Evolutionary conservation across 2,797 vertebrate genomes (phyloP).

Genomic region (Choloepus didactylus): DNA sequence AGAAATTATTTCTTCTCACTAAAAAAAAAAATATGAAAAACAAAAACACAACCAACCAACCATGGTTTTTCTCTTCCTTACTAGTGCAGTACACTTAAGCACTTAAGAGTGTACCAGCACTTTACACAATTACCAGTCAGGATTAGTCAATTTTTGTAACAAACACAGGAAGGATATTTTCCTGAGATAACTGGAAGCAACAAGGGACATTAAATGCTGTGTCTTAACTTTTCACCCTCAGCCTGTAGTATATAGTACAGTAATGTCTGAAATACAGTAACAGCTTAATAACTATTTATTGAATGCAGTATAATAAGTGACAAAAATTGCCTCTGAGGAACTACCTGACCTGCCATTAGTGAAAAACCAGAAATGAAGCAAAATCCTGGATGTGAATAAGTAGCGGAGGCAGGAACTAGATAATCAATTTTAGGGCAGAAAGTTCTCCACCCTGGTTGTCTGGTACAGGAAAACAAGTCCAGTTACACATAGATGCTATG

Average conservation of each 20-base stretch:
- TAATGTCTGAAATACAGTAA: slow-evolving; percentile 43
- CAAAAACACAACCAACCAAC: too few relatives aligned
- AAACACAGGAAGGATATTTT: not conserved
- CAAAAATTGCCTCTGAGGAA: not conserved
- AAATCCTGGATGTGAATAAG: slow-evolving; percentile 33
- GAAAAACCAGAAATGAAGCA: slow-evolving; percentile 38
- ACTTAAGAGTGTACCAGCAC: not conserved
- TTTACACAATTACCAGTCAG: slow-evolving; percentile 33
- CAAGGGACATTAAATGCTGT: slow-evolving; percentile 7
- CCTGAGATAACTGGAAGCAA: slow-evolving; percentile 25
- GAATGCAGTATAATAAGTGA: slow-evolving; percentile 9
- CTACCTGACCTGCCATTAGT: not conserved
- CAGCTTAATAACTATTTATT: slow-evolving; percentile 46
- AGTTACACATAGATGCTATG: not conserved
- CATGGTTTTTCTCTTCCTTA: not conserved
- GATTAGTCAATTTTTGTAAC: slow-evolving; percentile 46
- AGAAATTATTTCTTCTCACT: too few relatives aligned
- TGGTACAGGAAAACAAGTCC: slow-evolving; percentile 19
- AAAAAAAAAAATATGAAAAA: too few relatives aligned
- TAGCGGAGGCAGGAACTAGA: not conserved
- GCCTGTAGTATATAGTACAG: not conserved
- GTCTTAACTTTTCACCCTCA: not conserved
- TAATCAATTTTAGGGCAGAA: not conserved
- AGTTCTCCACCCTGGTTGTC: not conserved
- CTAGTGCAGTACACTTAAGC: not conserved